Evolutionary conservation across 2,113 vertebrate species (phyloP), one percentile per base, ranked within the genome.

Genomic region (Pteropus alecto): DNA sequence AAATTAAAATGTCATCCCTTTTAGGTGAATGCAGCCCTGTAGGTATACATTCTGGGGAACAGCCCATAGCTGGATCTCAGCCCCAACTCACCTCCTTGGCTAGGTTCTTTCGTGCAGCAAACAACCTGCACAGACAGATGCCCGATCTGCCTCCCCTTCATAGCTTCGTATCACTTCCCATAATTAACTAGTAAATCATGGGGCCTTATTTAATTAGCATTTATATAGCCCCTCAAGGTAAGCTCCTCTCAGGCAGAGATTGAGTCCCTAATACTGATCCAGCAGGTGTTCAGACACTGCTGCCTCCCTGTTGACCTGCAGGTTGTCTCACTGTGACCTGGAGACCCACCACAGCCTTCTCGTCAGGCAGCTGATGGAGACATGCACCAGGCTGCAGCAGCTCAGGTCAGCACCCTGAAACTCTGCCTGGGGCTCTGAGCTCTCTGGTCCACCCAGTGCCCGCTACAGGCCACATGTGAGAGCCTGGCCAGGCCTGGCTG

Each of bases 371-470:
- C 7, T 98, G 65, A n/a, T 90, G 74, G 97, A 97, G 16, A 98
- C 97, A 6, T 99, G 98, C 82, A 41, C 97, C 51, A 97, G 92
- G 33, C 98, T 99, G 63, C 97, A 85, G 96, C 98, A 98, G 81
- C 63, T 99, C 88, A 98, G 99, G 99, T 99, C 93, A 98, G 99
- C 43, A 12, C 13, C 68, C 22, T 3, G 2, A 5, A 46, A 33
- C 41, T 0, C 51, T 0, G 1, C 5, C 60, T 5, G n/a, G 28
- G 61, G 28, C 71, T 82, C 67, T 16, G 24, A 41, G 89, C 35
- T 48, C 68, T 35, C 41, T 22, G 30, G 2, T 21, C 8, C 1
- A 5, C 19, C 79, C 90, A 43, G 30, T 3, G 65, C 7, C 63
- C 33, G 7, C 30, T 14, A 24, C 7, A 12, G 79, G 61, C 74